phyloP scores from a whole-genome alignment of 2,113 vertebrate genomes.

The Microtus pennsylvanicus region DNA sequence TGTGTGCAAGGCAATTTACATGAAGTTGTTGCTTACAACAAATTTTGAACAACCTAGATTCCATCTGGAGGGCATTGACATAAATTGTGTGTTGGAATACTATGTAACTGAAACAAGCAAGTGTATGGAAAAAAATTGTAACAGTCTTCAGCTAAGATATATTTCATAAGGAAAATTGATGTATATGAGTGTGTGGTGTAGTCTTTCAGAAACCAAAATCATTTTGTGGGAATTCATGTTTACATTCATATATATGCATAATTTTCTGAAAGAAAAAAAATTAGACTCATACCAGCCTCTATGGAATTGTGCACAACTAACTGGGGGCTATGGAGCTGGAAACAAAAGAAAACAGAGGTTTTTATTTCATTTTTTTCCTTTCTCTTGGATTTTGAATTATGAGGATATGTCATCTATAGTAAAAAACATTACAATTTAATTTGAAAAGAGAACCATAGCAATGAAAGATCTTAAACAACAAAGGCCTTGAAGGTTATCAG shows the following conservation, averaged over 20 bases:
- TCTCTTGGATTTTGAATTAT: constrained; percentile 22
- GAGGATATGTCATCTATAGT: background rate
- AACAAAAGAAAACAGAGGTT: background rate
- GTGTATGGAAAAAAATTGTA: background rate
- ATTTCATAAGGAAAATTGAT: background rate
- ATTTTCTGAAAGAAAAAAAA: background rate
- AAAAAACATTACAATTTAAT: background rate
- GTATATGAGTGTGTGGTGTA: background rate
- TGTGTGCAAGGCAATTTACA: background rate
- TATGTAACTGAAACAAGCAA: background rate
- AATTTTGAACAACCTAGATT: background rate
- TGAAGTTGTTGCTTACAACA: background rate
- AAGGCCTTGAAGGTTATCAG: background rate
- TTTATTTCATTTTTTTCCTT: constrained; percentile 1
- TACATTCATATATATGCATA: background rate
- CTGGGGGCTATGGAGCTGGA: background rate
- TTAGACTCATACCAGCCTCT: background rate
- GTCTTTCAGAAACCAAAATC: background rate
- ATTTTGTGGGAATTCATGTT: background rate
- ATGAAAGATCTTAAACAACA: background rate
- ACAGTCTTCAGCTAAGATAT: background rate
- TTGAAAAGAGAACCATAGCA: background rate
- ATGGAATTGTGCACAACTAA: background rate
- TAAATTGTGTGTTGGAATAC: background rate
- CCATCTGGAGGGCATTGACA: background rate